These are phyloP conservation scores for Hypomecis atomaria DNA, from an alignment of 2,888 invertebrate species.

Conservation along the genomic window DNA sequence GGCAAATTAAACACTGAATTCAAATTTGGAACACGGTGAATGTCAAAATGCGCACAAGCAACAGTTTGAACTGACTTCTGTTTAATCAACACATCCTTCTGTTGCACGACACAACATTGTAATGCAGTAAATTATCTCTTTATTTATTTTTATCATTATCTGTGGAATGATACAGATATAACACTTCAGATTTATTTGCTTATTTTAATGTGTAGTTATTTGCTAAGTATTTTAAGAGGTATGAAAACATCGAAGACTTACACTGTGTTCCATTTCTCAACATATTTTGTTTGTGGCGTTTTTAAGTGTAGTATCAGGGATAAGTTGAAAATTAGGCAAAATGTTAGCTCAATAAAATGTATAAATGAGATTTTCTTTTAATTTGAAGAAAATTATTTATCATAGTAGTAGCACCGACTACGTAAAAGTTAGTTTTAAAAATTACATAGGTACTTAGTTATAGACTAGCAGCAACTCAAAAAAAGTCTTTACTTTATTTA, in stretches of 20 bases:
- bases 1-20: constrained; percentile 1
- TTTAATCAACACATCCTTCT: constrained; percentile 54
- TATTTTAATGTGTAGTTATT: not conserved
- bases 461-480: not conserved
- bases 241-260: too few species aligned
- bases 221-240: not conserved
- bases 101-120: constrained; percentile 56
- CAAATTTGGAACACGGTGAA: constrained; percentile 44
- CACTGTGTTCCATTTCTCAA: too few species aligned
- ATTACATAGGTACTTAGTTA: too few species aligned
- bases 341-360: too few species aligned
- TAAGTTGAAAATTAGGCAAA: too few species aligned
- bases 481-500: too few species aligned
- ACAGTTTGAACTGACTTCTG: constrained; percentile 46
- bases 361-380: too few species aligned
- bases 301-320: too few species aligned
- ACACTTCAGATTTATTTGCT: not conserved
- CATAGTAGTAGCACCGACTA: too few species aligned
- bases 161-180: not conserved
- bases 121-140: constrained; percentile 40
- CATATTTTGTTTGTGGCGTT: too few species aligned
- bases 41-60: constrained; percentile 51
- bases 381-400: too few species aligned
- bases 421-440: too few species aligned
- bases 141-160: constrained; percentile 22